phyloP scores from a whole-genome alignment of 2,113 vertebrate genomes.

The Embiotoca jacksoni region DNA sequence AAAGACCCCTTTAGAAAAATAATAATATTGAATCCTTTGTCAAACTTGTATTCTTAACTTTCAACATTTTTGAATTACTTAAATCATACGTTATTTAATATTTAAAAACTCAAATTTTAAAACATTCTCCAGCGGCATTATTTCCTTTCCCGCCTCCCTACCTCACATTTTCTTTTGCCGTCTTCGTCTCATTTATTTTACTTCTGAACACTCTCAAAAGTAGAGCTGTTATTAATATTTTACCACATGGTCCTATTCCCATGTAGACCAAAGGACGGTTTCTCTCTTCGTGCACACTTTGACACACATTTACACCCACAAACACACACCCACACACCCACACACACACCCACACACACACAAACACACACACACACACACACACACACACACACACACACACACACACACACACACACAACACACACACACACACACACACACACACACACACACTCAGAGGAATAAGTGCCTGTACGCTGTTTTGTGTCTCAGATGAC shows the following conservation, averaged over 20 bases:
- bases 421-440: neutral
- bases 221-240: slow-evolving; percentile 33
- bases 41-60: neutral
- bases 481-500: neutral
- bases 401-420: neutral
- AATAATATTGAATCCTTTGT: neutral
- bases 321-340: neutral
- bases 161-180: too few species aligned
- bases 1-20: too few species aligned
- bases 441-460: neutral
- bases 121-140: too few species aligned
- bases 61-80: neutral
- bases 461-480: neutral
- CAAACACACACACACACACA: slow-evolving; percentile 9
- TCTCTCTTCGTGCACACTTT: neutral
- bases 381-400: neutral
- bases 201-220: too few species aligned
- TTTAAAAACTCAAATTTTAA: too few species aligned
- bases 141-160: too few species aligned
- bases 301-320: too few species aligned
- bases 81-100: too few species aligned
- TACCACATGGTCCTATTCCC: neutral
- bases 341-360: too few species aligned
- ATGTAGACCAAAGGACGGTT: neutral
- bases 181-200: too few species aligned